Base-by-base conservation (phyloP, 1,140 invertebrate genomes). In the Tenebrio molitor region DNA sequence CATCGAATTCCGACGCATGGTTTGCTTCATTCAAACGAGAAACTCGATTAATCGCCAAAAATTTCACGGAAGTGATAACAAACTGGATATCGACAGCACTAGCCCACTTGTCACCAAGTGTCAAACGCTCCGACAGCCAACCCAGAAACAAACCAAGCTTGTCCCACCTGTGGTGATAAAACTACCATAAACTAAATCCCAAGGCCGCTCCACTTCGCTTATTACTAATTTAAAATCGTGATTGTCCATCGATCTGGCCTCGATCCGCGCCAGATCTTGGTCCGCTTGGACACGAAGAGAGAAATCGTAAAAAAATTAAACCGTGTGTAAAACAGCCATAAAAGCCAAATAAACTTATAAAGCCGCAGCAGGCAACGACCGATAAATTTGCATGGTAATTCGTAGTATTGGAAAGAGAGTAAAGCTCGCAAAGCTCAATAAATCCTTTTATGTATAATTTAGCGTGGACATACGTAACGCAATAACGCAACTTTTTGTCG, bases 361-460 rank as follows among this genome's bases (percentile, higher is more conserved):
- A 58, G n/a, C 36, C n/a, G 36, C n/a, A 8, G 8, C 25, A 3
- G 21, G 17, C 10, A 50, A 58, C 50, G 23, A 29, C n/a, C 50
- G 14, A 25, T 58, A 58, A 58, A 58, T 58, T 53, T 58, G 50
- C 23, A 58, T 58, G 23, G 50, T 29, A 58, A 58, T 58, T 58
- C 29, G 50, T 58, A 12, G n/a, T 25, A 53, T n/a, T 39, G 46
- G 25, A 8, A 19, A 53, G 7, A 19, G 8, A 58, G n/a, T 58
- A 58, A 50, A 50, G 44, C 44, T 50, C 17, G 10, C 16, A 58
- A 58, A 58, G 50, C 50, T 58, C 25, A 16, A 25, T 58, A 58
- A 58, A 58, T 29, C 3, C 50, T 23, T 58, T 58, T 29, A 58
- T 58, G 50, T 1, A 58, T 25, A 29, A 58, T 29, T 58, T 33